Percentiles rank a stretch among this genome's conserved stretches.
Conservation (phyloP, 1,140 invertebrate genomes). For the Trypoxylus dichotomus region DNA sequence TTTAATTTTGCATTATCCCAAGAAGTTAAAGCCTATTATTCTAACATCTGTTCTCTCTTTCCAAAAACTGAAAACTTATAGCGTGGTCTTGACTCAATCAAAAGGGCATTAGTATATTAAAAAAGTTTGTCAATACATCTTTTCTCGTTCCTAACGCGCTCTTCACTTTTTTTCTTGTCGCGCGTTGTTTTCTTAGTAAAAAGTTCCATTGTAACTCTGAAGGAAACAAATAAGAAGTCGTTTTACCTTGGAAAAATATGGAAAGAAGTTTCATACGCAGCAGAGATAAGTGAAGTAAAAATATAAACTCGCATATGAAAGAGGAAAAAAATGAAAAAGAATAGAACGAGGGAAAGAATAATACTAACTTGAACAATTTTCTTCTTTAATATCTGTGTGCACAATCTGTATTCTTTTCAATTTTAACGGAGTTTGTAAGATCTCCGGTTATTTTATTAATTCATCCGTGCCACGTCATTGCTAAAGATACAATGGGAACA, state of each 20-base stretch:
- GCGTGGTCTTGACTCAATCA: not conserved
- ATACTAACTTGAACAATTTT: not conserved
- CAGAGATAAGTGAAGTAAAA: not conserved
- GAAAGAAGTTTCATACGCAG: slow-evolving; percentile 1
- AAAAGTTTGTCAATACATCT: slow-evolving; percentile 20
- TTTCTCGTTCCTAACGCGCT: not conserved
- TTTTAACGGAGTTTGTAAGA: too few relatives aligned
- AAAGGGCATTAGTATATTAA: slow-evolving; percentile 7
- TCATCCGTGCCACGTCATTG: too few relatives aligned
- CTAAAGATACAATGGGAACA: too few relatives aligned
- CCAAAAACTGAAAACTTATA: not conserved
- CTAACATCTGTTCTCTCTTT: not conserved
- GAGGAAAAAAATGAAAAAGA: not conserved
- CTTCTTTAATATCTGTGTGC: not conserved
- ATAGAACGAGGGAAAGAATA: not conserved
- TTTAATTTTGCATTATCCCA: not conserved
- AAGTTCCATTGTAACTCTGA: not conserved
- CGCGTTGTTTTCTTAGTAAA: not conserved
- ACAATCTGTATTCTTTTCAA: too few relatives aligned
- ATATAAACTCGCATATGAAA: not conserved
- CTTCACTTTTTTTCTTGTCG: not conserved
- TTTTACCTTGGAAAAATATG: slow-evolving; percentile 10
- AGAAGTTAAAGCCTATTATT: not conserved
- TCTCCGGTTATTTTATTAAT: too few relatives aligned
- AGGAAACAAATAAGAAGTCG: not conserved